Percentiles rank a stretch among this genome's conserved stretches.
These are phyloP conservation scores for Nesospiza acunhae DNA, from an alignment of 2,113 vertebrate species.

Conservation along the genomic window DNA sequence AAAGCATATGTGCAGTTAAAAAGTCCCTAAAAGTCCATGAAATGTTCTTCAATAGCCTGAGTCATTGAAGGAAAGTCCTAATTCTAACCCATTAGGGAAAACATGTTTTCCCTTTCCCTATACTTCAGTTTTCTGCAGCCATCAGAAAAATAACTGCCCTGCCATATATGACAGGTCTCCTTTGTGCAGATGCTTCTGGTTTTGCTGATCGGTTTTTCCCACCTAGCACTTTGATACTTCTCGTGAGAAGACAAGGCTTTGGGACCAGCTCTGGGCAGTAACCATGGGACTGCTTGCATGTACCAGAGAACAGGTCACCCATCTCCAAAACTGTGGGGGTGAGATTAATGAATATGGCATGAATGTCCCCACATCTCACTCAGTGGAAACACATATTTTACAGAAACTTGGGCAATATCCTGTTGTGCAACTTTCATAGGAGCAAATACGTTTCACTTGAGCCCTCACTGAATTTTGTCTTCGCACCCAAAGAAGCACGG, in stretches of 20 bases:
- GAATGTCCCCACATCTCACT: background rate
- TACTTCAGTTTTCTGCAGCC: background rate
- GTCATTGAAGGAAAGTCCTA: background rate
- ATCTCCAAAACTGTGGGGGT: background rate
- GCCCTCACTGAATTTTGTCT: background rate
- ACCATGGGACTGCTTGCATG: background rate
- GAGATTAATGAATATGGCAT: background rate
- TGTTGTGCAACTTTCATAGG: background rate
- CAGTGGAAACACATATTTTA: background rate
- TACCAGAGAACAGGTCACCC: background rate
- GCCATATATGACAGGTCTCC: background rate
- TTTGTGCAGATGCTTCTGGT: background rate
- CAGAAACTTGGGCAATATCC: background rate
- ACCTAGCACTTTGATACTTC: background rate
- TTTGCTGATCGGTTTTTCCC: background rate
- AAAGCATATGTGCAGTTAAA: background rate
- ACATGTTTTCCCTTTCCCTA: background rate
- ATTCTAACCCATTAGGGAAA: background rate
- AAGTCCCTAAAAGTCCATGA: background rate
- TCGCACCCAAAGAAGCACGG: background rate
- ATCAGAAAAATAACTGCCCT: background rate
- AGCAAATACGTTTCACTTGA: background rate
- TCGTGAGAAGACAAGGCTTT: background rate
- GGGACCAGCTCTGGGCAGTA: background rate
- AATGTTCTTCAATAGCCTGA: background rate